Evolutionary conservation across 2,888 invertebrate species (phyloP).

Genomic region (Furcula furcula): DNA sequence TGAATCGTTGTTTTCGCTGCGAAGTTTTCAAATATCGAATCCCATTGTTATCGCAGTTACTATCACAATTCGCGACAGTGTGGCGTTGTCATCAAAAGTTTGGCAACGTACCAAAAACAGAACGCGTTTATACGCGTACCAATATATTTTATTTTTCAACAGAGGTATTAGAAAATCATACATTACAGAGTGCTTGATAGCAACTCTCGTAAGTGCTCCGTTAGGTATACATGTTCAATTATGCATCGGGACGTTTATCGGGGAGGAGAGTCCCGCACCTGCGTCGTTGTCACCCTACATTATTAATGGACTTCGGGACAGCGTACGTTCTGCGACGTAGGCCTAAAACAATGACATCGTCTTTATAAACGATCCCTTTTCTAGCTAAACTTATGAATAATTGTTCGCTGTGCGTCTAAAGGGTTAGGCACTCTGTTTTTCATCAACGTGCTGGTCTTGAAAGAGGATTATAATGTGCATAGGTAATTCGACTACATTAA

Average conservation of each 20-base stretch:
- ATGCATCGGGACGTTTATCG: constrained; percentile 75
- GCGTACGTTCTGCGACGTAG: constrained; percentile 21
- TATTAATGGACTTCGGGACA: constrained; percentile 61
- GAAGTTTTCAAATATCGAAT: no score
- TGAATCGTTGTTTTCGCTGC: no score
- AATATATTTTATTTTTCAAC: no score
- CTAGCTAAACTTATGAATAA: constrained; percentile 43
- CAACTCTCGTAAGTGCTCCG: constrained; percentile 48
- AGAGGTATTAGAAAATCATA: constrained; percentile 43
- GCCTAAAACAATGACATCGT: constrained; percentile 45
- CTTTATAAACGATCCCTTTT: constrained; percentile 46
- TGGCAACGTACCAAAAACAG: constrained; percentile 5
- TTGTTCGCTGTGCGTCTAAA: constrained; percentile 25
- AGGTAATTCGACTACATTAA: constrained; percentile 38
- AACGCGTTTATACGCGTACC: no score
- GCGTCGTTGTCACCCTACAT: constrained; percentile 72
- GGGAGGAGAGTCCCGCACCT: constrained; percentile 56
- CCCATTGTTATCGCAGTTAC: no score
- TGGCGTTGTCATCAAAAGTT: no score
- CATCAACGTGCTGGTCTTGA: constrained; percentile 19
- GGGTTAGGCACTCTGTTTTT: constrained; percentile 26
- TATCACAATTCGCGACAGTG: no score
- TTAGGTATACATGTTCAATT: constrained; percentile 69
- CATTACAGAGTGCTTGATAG: constrained; percentile 47
- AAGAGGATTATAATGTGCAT: constrained; percentile 14